Evolutionary conservation across 2,888 invertebrate genomes (phyloP).

Genomic region (Luperina testacea): DNA sequence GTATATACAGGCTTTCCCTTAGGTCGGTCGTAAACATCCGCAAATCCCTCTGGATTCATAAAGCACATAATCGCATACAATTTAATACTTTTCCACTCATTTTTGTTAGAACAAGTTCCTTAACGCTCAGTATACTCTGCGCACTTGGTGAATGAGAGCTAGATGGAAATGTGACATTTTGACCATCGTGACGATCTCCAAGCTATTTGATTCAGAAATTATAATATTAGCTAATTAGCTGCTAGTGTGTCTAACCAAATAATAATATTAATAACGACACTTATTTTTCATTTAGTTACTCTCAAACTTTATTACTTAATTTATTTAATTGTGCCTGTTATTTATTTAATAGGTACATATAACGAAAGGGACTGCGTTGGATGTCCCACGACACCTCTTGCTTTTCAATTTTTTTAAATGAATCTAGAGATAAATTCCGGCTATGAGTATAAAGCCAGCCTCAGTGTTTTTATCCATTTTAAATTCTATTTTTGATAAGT

Average conservation of each 20-base stretch:
- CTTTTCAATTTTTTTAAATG: not conserved
- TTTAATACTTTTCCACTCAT: not conserved
- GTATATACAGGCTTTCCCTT: not conserved
- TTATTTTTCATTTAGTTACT: not conserved
- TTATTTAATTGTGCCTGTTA: not conserved
- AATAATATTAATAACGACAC: not conserved
- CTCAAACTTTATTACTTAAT: not conserved
- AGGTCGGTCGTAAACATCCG: not conserved
- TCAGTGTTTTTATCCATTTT: conserved; percentile 11
- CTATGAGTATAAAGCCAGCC: not conserved
- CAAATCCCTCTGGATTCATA: not conserved
- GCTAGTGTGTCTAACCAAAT: no score
- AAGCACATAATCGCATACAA: not conserved
- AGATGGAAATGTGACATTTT: not conserved
- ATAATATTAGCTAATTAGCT: no score
- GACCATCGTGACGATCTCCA: not conserved
- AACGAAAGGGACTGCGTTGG: not conserved
- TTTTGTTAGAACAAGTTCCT: no score
- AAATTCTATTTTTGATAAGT: conserved; percentile 12
- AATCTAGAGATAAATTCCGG: not conserved
- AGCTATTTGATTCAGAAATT: no score
- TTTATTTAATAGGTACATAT: not conserved
- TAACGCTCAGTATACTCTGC: no score
- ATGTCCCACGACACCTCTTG: not conserved
- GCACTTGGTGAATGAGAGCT: no score